A percentile compares a stretch with the other conserved stretches of the same genome.
phyloP scores from a whole-genome alignment of 53 echinoderm and acorn worm genomes.

The Holothuria leucospilota region DNA sequence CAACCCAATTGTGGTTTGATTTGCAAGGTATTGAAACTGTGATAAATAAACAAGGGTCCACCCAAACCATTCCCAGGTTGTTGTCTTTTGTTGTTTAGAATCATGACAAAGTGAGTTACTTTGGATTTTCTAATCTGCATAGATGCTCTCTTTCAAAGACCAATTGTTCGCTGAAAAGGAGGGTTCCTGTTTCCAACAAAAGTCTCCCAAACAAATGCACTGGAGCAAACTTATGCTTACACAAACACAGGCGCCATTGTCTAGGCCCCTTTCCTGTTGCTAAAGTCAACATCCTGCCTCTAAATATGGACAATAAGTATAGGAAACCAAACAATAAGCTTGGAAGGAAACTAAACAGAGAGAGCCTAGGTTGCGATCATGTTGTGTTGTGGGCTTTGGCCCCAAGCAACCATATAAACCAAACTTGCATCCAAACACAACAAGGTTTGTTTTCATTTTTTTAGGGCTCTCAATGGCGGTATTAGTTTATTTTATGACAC shows the following conservation, averaged over 20 bases:
- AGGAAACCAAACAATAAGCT: constrained; percentile 44
- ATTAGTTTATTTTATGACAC: constrained; percentile 41
- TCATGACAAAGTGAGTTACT: constrained; percentile 35
- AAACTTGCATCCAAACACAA: constrained; percentile 32
- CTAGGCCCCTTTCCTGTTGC: constrained; percentile 44
- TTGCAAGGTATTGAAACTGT: constrained; percentile 30
- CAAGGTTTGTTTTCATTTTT: constrained; percentile 10
- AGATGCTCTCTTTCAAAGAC: constrained; percentile 23
- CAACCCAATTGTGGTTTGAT: constrained; percentile 33
- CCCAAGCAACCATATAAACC: constrained; percentile 38
- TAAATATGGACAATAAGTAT: constrained; percentile 43
- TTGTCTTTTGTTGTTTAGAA: constrained; percentile 41
- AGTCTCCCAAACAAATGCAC: constrained; percentile 45
- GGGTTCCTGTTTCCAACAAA: constrained; percentile 45
- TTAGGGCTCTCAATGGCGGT: constrained; percentile 4
- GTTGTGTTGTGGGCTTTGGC: constrained; percentile 47
- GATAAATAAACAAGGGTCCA: constrained; percentile 42
- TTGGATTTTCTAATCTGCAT: constrained; percentile 25
- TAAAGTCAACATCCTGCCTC: constrained; percentile 56
- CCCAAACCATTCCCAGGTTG: constrained; percentile 12
- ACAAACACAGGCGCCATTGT: constrained; percentile 47
- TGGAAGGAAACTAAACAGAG: constrained; percentile 46
- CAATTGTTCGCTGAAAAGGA: constrained; percentile 14
- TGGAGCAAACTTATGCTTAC: constrained; percentile 48
- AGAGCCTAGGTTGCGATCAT: constrained; percentile 19